Base-by-base conservation (phyloP, 1,140 invertebrate species). In the Cyclargus thomasi region DNA sequence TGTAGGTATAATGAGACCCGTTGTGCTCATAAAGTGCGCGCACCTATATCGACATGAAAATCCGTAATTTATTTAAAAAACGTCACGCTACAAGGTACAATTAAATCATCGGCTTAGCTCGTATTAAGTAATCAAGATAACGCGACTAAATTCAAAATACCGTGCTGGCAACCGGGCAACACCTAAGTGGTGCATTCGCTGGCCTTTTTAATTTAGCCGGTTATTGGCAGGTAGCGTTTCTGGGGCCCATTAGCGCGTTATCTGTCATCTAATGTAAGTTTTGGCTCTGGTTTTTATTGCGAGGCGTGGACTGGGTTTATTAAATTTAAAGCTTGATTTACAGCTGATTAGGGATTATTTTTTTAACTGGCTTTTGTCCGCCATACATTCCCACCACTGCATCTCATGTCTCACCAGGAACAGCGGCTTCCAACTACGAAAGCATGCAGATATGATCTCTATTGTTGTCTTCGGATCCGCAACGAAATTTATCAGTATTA, bases 321-420 rank as follows among this genome's bases (percentile, higher is more conserved):
- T 47, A 47, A 47, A 47, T 47, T 47, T 47, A 47, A 47, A 47
- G 39, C 39, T 47, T 47, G 39, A 47, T 47, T 47, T 47, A 47
- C 39, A 47, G 39, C 39, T 47, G 14, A 14, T 47, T 47, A 47
- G 39, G 39, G 39, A 8, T 14, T 47, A 14, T 47, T 47, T n/a
- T n/a, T n/a, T n/a, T n/a, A n/a, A n/a, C n/a, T n/a, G n/a, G n/a
- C n/a, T n/a, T n/a, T n/a, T n/a, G n/a, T n/a, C n/a, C n/a, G n/a
- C n/a, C n/a, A n/a, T n/a, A n/a, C n/a, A n/a, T n/a, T n/a, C n/a
- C n/a, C n/a, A n/a, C n/a, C n/a, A n/a, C n/a, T n/a, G n/a, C n/a
- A n/a, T n/a, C n/a, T n/a, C n/a, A n/a, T n/a, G n/a, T n/a, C n/a
- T n/a, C n/a, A n/a, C n/a, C n/a, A n/a, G n/a, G n/a, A n/a, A n/a